Evolutionary conservation across 2,797 vertebrate species (phyloP).

Genomic region (Labroides dimidiatus): DNA sequence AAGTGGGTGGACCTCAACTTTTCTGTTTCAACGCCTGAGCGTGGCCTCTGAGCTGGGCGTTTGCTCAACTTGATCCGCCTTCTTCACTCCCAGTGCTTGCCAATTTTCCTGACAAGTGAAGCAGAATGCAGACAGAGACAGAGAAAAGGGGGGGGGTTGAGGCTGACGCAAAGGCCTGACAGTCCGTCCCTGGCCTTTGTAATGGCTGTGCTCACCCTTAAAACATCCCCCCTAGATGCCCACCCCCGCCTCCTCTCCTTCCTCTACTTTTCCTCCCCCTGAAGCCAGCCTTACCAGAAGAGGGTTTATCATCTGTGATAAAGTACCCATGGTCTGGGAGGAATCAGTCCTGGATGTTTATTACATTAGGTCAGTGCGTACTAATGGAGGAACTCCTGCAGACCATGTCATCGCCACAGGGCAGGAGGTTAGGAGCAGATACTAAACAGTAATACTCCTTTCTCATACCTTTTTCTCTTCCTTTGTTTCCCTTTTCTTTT

Average conservation of each 20-base stretch:
- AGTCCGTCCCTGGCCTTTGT: conserved; percentile 70
- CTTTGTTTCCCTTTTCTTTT: conserved; percentile 32
- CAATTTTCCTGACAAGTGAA: conserved; percentile 84
- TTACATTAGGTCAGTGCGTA: conserved; percentile 78
- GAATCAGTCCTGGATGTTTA: conserved; percentile 80
- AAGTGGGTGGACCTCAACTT: conserved; percentile 65
- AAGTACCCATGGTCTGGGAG: conserved; percentile 73
- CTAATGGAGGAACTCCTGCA: conserved; percentile 76
- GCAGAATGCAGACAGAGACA: conserved; percentile 71
- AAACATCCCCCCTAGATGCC: conserved; percentile 25
- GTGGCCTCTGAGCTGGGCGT: conserved; percentile 62
- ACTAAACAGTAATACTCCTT: conserved; percentile 59
- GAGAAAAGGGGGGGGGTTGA: conserved; percentile 39
- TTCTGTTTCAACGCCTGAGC: conserved; percentile 49
- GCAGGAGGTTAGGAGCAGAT: conserved; percentile 63
- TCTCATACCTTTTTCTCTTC: not conserved
- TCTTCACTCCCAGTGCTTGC: conserved; percentile 65
- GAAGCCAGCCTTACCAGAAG: conserved; percentile 60
- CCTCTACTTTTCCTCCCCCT: conserved; percentile 5
- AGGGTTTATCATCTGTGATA: conserved; percentile 82
- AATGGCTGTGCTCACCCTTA: conserved; percentile 62
- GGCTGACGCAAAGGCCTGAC: conserved; percentile 68
- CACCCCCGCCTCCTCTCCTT: not conserved
- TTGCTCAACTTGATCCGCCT: conserved; percentile 73
- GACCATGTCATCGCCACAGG: conserved; percentile 77